Evolutionary conservation across 1,140 invertebrate genomes (phyloP).

Genomic region (Bombus pyrosoma): DNA sequence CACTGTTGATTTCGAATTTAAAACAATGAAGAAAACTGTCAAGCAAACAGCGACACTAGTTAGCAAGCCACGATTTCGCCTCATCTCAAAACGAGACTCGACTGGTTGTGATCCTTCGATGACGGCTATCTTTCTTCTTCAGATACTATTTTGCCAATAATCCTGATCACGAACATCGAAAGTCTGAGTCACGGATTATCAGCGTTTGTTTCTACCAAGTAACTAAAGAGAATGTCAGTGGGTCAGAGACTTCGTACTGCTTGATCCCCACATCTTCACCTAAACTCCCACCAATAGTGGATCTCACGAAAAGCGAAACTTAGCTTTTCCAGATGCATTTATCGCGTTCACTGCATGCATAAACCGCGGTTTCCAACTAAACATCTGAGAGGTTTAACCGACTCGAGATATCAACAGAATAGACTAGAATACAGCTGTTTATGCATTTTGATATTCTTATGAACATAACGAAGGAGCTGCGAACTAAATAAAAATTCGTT

Average conservation of each 20-base stretch:
- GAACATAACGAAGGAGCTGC: too few species aligned
- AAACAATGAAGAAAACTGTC: slow-evolving; percentile 62
- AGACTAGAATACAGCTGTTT: too few species aligned
- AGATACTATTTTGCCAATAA: slow-evolving; percentile 4
- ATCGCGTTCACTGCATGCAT: neutral
- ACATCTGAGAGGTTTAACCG: neutral
- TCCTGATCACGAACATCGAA: slow-evolving; percentile 26
- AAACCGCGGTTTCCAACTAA: neutral
- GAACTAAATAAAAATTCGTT: too few species aligned
- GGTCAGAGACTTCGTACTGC: slow-evolving; percentile 76
- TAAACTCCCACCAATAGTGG: slow-evolving; percentile 51
- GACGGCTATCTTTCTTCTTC: neutral
- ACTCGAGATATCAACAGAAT: too few species aligned
- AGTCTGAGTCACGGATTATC: slow-evolving; percentile 37
- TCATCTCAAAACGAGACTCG: slow-evolving; percentile 60
- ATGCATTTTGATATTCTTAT: too few species aligned
- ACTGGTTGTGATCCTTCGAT: neutral
- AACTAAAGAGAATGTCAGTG: slow-evolving; percentile 81
- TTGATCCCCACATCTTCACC: slow-evolving; percentile 71
- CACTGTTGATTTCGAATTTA: slow-evolving; percentile 47
- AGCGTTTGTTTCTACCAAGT: slow-evolving; percentile 64
- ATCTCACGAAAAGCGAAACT: slow-evolving; percentile 20
- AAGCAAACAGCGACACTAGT: slow-evolving; percentile 58
- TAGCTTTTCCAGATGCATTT: neutral
- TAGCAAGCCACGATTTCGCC: slow-evolving; percentile 63